phyloP scores from a whole-genome alignment of 2,797 vertebrate species.

The Cuculus canorus region DNA sequence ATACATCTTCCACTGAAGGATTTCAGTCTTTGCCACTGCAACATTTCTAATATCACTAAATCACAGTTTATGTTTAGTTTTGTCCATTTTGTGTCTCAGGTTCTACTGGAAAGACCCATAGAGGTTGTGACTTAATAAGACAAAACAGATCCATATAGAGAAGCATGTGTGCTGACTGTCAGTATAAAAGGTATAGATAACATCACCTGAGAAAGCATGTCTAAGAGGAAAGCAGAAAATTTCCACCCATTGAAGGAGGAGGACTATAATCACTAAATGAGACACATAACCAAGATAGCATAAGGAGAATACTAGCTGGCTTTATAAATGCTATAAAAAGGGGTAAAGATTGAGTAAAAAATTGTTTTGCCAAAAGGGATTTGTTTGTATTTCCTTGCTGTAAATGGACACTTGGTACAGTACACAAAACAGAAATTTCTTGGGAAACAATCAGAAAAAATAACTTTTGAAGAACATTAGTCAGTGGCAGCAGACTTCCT shows the following conservation, averaged over 20 bases:
- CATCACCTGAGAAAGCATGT: neutral
- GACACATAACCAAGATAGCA: neutral
- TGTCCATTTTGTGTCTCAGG: neutral
- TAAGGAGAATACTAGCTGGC: neutral
- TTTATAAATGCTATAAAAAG: neutral
- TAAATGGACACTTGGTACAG: neutral
- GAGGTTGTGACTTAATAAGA: neutral
- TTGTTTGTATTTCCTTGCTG: neutral
- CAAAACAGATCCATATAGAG: neutral
- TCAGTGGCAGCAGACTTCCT: neutral
- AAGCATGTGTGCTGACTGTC: neutral
- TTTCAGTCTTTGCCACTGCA: neutral
- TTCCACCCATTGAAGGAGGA: neutral
- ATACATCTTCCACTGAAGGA: neutral
- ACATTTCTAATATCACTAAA: neutral
- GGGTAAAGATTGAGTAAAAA: neutral
- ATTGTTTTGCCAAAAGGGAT: neutral
- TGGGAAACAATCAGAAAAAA: neutral
- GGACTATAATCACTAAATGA: neutral
- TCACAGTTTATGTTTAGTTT: neutral
- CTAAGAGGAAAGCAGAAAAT: neutral
- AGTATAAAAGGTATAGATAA: neutral
- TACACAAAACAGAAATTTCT: neutral
- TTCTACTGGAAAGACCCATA: neutral
- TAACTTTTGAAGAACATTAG: neutral